Evolutionary conservation across 2,797 vertebrate genomes (phyloP).

Genomic region (Paramormyrops hopkinsi): DNA sequence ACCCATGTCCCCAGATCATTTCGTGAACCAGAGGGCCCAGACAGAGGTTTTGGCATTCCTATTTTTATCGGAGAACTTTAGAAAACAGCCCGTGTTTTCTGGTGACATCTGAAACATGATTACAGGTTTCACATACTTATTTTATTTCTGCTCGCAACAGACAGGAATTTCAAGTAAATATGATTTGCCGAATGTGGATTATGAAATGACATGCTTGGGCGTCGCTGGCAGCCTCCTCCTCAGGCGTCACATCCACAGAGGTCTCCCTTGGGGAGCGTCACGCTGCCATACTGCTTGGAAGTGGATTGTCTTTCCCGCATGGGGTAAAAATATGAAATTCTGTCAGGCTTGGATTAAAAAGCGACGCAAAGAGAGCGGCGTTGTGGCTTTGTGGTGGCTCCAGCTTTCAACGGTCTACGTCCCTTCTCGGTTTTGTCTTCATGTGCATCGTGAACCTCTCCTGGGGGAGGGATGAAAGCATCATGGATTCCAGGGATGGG

Average conservation of each 20-base stretch:
- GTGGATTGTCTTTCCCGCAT: background rate
- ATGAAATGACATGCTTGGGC: background rate
- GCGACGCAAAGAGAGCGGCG: background rate
- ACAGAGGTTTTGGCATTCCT: background rate
- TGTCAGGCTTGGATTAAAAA: conserved; percentile 21
- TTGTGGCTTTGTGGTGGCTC: conserved; percentile 8
- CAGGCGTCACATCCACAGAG: background rate
- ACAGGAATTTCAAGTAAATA: conserved; percentile 2
- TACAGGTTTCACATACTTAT: background rate
- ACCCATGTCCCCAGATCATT: background rate
- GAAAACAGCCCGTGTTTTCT: conserved; percentile 1
- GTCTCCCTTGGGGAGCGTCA: background rate
- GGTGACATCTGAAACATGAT: conserved; percentile 9
- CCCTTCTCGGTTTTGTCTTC: background rate
- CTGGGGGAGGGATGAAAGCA: conserved; percentile 17
- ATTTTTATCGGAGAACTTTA: conserved; percentile 10
- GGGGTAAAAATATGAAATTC: conserved; percentile 25
- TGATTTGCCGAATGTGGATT: conserved; percentile 17
- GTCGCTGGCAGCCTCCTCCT: background rate
- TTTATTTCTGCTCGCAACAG: background rate
- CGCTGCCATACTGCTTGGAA: background rate
- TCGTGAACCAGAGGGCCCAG: background rate
- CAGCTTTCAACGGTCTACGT: background rate
- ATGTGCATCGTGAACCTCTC: conserved; percentile 13
- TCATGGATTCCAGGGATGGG: background rate